Base-by-base conservation (phyloP, 1,140 invertebrate species). In the Zaprionus capensis region DNA sequence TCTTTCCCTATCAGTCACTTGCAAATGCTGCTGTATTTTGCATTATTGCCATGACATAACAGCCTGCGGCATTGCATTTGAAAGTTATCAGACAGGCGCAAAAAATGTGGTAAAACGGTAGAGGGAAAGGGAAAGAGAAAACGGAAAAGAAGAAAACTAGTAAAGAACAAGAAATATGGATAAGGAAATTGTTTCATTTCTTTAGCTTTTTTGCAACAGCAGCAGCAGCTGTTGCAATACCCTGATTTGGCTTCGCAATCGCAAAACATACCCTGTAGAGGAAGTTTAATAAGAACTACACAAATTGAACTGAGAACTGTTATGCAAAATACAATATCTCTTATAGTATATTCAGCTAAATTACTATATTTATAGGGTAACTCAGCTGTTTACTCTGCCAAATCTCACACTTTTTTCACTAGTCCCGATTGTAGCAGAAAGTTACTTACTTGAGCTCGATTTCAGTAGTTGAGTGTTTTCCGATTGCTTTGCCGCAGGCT, bases 1-100 rank as follows among this genome's bases (percentile, higher is more conserved):
- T 34, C 31, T 34, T 6, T 9, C 9, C 31, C 9, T 34, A 34
- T 34, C 31, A 34, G 31, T 34, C 31, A 31, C 12, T 61, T 63
- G 53, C 31, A 38, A 11, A n/a, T 58, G 20, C 59, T 76, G 80
- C 76, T 81, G 71, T 84, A 75, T 88, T 87, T 87, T 87, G 84
- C 84, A 87, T 87, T 87, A 87, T 88, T 87, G 81, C 78, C 78
- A 79, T 84, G 84, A 81, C 78, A 88, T 84, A 88, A 84, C 84
- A 84, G 84, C 85, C 84, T 90, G 84, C 75, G 84, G 85, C 85
- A 90, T 81, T 90, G 84, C 84, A 90, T 84, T 88, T 90, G 85
- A 88, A 87, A 87, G 84, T 87, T 87, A 87, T 87, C 84, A 90
- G 83, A 56, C 36, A 57, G 34, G 56, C 67, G 67, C 56, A 57